Evolutionary conservation across 1,140 invertebrate genomes (phyloP).

Genomic region (Ganaspis sp.): DNA sequence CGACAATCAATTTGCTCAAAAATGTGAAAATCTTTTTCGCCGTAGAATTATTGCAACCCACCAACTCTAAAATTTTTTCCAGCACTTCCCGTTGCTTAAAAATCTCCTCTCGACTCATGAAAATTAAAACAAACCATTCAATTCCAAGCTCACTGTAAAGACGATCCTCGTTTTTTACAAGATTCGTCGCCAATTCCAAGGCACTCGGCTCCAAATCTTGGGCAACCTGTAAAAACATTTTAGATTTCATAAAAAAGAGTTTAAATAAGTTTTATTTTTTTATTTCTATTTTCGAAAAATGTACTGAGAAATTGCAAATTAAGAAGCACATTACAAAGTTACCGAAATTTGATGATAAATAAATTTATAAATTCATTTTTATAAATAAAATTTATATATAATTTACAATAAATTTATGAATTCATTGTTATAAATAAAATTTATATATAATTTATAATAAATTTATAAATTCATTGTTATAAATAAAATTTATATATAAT

Average conservation of each 20-base stretch:
- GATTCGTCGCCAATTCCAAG: constrained; percentile 60
- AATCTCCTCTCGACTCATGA: constrained; percentile 60
- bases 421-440: too few species aligned
- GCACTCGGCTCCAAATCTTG: constrained; percentile 62
- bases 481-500: too few species aligned
- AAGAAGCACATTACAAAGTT: too few species aligned
- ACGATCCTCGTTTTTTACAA: constrained; percentile 67
- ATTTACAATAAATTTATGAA: too few species aligned
- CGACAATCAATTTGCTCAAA: constrained; percentile 64
- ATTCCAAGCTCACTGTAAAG: constrained; percentile 64
- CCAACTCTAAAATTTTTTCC: constrained; percentile 65
- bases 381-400: too few species aligned
- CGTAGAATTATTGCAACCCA: constrained; percentile 68
- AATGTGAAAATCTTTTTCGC: constrained; percentile 66
- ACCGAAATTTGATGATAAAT: too few species aligned
- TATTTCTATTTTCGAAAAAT: too few species aligned
- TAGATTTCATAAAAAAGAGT: constrained; percentile 30
- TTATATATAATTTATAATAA: too few species aligned
- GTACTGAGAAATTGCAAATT: too few species aligned
- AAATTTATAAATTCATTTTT: too few species aligned
- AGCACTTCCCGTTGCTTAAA: constrained; percentile 70
- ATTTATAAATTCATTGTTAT: too few species aligned
- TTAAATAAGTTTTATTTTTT: background rate
- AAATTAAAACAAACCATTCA: constrained; percentile 69
- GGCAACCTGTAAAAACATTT: too few species aligned